Percentiles rank a stretch among this genome's conserved stretches.
Conservation (phyloP, 2,888 invertebrate genomes). For the Autographa pulchrina region DNA sequence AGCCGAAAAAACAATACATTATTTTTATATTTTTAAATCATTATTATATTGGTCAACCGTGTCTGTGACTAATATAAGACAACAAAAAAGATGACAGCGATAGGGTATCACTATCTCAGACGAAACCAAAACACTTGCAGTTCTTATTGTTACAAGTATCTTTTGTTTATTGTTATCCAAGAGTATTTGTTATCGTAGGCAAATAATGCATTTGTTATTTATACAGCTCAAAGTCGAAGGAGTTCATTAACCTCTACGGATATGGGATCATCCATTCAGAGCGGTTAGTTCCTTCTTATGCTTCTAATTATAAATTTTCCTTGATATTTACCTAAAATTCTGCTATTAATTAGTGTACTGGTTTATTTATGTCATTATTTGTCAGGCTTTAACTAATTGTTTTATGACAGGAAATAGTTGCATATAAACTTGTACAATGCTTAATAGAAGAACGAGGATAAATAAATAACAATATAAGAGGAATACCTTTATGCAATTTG, state of each 20-base stretch:
- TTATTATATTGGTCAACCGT: background rate
- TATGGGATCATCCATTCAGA: slow-evolving; percentile 49
- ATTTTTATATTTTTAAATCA: background rate
- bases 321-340: slow-evolving; percentile 19
- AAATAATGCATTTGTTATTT: slow-evolving; percentile 58
- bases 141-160: slow-evolving; percentile 56
- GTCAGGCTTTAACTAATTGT: background rate
- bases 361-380: background rate
- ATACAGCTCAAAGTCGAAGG: slow-evolving; percentile 56
- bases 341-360: background rate
- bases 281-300: slow-evolving; percentile 10
- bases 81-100: slow-evolving; percentile 19
- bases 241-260: slow-evolving; percentile 51
- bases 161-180: slow-evolving; percentile 62
- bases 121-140: slow-evolving; percentile 50
- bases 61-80: background rate
- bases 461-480: background rate
- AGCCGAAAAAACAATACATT: slow-evolving; percentile 19
- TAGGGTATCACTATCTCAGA: slow-evolving; percentile 35
- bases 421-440: background rate
- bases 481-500: background rate
- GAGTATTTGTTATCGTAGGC: slow-evolving; percentile 55
- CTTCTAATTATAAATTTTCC: slow-evolving; percentile 8
- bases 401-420: background rate
- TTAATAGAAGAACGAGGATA: background rate